Conservation (phyloP, 2,797 vertebrate genomes). For the Ctenopoma kingsleyae region DNA sequence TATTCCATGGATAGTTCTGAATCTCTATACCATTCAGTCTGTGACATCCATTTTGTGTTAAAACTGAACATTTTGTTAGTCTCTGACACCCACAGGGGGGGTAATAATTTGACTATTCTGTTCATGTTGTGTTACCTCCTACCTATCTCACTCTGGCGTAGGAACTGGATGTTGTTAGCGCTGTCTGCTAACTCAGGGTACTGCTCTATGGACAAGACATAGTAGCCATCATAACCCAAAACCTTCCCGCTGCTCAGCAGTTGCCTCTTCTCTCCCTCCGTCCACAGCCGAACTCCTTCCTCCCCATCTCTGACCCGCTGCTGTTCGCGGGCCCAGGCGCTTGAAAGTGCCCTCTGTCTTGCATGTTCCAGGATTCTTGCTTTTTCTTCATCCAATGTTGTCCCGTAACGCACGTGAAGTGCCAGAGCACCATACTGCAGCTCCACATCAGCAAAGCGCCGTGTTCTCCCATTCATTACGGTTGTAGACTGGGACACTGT, state of each 20-base stretch:
- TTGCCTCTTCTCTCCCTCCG: conserved; percentile 98
- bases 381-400: conserved; percentile 96
- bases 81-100: conserved; percentile 45
- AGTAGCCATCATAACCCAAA: conserved; percentile 97
- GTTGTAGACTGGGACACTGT: conserved; percentile 98
- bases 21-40: conserved; percentile 46
- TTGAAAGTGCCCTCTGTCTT: conserved; percentile 92
- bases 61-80: conserved; percentile 50
- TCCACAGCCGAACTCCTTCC: conserved; percentile 96
- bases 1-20: conserved; percentile 77
- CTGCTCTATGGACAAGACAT: conserved; percentile 98
- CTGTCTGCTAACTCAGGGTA: conserved; percentile 99
- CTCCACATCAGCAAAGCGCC: conserved; percentile 97
- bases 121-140: conserved; percentile 94
- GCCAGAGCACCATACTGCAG: conserved; percentile 94
- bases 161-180: conserved; percentile 98
- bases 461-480: conserved; percentile 94
- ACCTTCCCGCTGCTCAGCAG: conserved; percentile 97
- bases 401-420: conserved; percentile 96
- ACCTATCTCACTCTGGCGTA: conserved; percentile 98
- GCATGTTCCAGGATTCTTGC: conserved; percentile 96
- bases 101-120: conserved; percentile 16
- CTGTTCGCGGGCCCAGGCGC: conserved; percentile 96
- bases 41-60: conserved; percentile 60
- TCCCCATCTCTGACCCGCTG: conserved; percentile 96